These are phyloP conservation scores for Henricia sp. DNA, from an alignment of 53 echinoderm and acorn worm species.

Conservation along the genomic window DNA sequence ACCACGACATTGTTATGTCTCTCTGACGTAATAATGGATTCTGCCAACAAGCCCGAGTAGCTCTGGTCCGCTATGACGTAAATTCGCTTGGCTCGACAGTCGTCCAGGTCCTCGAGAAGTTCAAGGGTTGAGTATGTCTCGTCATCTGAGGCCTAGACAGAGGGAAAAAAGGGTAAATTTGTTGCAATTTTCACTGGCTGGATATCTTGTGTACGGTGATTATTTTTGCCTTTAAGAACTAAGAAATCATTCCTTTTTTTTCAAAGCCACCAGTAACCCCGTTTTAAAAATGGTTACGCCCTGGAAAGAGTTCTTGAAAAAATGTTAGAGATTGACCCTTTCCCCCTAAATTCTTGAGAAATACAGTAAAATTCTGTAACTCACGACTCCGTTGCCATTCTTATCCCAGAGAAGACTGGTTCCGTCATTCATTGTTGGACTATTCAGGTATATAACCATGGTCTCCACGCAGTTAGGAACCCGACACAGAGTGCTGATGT, in stretches of 20 bases:
- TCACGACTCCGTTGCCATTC: conserved; percentile 84
- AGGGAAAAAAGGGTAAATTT: too few relatives aligned
- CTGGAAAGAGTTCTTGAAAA: too few relatives aligned
- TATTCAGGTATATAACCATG: conserved; percentile 90
- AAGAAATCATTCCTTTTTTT: too few relatives aligned
- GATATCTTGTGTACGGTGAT: too few relatives aligned
- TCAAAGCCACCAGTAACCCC: background rate
- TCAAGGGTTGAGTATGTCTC: conserved; percentile 79
- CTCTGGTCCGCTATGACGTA: conserved; percentile 95
- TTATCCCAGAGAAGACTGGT: conserved; percentile 95
- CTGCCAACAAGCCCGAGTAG: conserved; percentile 83
- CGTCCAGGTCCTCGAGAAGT: conserved; percentile 76
- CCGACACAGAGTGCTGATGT: conserved; percentile 85
- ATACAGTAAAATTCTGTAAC: too few relatives aligned
- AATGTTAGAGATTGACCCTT: too few relatives aligned
- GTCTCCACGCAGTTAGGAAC: conserved; percentile 82
- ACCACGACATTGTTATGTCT: conserved; percentile 70
- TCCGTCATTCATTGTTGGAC: conserved; percentile 84
- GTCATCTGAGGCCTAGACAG: conserved; percentile 67
- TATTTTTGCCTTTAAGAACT: too few relatives aligned
- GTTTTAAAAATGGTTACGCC: too few relatives aligned
- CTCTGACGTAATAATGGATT: conserved; percentile 33
- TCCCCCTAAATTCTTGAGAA: too few relatives aligned
- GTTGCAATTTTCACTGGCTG: too few relatives aligned
- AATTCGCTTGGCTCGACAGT: conserved; percentile 79